Conservation (phyloP, 37 sponge, comb jelly and placozoan genomes). For the Trichoplax adhaerens region DNA sequence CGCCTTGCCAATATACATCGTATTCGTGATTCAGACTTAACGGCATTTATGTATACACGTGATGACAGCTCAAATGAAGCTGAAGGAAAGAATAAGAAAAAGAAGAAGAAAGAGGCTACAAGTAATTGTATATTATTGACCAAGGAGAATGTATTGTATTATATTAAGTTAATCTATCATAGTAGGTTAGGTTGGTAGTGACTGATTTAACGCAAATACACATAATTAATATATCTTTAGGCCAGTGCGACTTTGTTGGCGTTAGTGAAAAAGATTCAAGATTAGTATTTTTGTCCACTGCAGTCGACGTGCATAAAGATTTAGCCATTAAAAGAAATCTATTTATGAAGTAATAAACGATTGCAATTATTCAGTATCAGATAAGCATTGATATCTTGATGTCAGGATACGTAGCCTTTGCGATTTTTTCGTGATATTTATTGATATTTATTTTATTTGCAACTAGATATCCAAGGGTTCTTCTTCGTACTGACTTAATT, state of each 20-base stretch:
- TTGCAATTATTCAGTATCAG: not conserved
- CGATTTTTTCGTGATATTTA: too few species aligned
- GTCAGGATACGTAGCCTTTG: too few species aligned
- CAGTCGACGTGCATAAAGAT: conserved; percentile 39
- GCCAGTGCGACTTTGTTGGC: conserved; percentile 35
- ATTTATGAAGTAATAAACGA: conserved; percentile 18
- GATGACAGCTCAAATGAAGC: not conserved
- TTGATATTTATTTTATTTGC: not conserved
- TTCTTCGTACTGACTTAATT: conserved; percentile 26
- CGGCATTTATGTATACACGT: conserved; percentile 7
- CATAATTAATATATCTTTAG: too few species aligned
- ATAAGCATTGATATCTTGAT: too few species aligned
- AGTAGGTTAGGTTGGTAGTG: too few species aligned
- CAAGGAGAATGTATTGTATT: too few species aligned
- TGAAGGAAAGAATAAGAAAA: too few species aligned
- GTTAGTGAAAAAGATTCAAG: conserved; percentile 7
- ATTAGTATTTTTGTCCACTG: conserved; percentile 37
- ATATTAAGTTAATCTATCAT: too few species aligned
- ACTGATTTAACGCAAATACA: too few species aligned
- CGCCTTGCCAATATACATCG: conserved; percentile 46
- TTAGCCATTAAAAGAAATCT: conserved; percentile 18
- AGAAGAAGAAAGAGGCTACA: too few species aligned
- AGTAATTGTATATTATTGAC: too few species aligned
- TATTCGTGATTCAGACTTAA: conserved; percentile 34
- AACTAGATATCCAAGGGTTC: conserved; percentile 34